Conservation (phyloP, 2,113 vertebrate genomes). For the Melanerpes formicivorus region DNA sequence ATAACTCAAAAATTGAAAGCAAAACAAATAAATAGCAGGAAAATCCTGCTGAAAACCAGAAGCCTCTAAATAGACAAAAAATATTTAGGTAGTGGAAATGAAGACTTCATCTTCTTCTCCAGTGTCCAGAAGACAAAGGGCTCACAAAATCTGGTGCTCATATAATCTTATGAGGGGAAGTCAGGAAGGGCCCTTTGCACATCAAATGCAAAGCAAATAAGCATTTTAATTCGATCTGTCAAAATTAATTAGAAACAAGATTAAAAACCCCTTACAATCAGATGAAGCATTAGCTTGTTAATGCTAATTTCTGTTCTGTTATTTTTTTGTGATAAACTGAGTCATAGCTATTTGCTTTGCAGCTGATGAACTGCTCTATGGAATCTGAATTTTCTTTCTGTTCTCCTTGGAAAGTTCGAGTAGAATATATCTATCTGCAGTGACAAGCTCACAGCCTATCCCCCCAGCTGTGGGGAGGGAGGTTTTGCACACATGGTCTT, state of each 20-base stretch:
- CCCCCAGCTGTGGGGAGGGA: neutral
- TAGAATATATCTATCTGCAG: neutral
- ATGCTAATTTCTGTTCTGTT: slow-evolving; percentile 20
- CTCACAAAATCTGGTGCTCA: neutral
- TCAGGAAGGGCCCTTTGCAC: neutral
- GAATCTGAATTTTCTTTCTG: neutral
- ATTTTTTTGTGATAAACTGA: slow-evolving; percentile 37
- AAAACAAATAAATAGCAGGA: neutral
- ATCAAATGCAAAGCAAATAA: slow-evolving; percentile 5
- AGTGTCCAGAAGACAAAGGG: neutral
- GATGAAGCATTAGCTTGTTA: slow-evolving; percentile 41
- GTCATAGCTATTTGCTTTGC: slow-evolving; percentile 28
- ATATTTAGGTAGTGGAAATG: neutral
- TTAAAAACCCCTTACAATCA: neutral
- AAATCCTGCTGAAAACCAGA: neutral
- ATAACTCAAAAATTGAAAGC: neutral
- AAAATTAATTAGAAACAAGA: slow-evolving; percentile 58
- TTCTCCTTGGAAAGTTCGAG: neutral
- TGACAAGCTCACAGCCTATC: neutral
- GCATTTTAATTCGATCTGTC: slow-evolving; percentile 49
- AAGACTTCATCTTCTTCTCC: neutral
- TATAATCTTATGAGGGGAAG: neutral
- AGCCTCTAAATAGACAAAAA: neutral
- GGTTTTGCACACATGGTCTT: neutral
- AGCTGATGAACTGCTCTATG: neutral